Conservation (phyloP, 2,113 vertebrate genomes). For the Podarcis cretensis region DNA sequence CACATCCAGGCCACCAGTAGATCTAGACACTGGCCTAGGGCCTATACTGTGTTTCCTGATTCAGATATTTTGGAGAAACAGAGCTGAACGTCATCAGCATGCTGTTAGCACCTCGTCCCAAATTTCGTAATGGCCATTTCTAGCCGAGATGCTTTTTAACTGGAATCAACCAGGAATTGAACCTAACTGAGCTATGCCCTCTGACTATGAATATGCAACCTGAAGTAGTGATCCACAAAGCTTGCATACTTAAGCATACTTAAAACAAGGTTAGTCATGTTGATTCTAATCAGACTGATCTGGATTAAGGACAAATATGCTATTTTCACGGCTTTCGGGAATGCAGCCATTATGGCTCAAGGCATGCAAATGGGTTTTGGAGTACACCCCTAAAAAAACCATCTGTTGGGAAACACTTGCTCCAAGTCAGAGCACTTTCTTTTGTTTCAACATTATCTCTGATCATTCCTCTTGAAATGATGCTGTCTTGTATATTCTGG, state of each 20-base stretch:
- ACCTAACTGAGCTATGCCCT: neutral
- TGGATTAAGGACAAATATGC: neutral
- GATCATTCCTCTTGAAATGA: neutral
- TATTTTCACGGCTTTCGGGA: conserved; percentile 15
- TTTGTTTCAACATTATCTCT: neutral
- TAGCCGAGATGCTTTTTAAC: neutral
- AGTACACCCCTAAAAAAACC: neutral
- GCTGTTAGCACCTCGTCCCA: too few relatives aligned
- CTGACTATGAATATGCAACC: neutral
- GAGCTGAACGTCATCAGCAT: too few relatives aligned
- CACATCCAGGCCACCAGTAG: too few relatives aligned
- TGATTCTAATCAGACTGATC: neutral
- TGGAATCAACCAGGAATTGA: neutral
- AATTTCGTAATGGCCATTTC: too few relatives aligned
- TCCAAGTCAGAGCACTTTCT: accelerated
- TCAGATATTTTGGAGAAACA: too few relatives aligned
- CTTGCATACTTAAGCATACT: neutral
- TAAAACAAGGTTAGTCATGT: neutral
- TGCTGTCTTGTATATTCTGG: neutral
- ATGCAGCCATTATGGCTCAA: conserved; percentile 16
- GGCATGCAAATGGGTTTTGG: conserved; percentile 18
- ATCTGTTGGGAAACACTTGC: neutral
- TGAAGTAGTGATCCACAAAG: neutral
- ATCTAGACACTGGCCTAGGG: too few relatives aligned
- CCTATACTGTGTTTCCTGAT: too few relatives aligned